Base-by-base conservation (phyloP, 2,888 invertebrate genomes). In the Muschampia plurimacula region DNA sequence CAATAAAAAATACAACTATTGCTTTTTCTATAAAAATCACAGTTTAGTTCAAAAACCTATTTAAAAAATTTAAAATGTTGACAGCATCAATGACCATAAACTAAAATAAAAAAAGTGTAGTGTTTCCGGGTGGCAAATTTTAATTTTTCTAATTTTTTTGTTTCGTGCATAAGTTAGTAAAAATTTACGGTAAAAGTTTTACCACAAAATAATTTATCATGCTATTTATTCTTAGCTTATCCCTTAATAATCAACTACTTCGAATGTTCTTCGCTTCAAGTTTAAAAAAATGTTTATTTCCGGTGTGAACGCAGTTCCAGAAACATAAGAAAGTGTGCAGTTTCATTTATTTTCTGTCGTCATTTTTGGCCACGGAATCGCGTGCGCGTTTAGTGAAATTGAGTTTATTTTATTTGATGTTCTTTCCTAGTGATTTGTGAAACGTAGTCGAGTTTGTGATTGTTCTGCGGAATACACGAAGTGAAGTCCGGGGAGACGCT, bases 261-360 rank as follows among this genome's bases (percentile, higher is more conserved):
- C 85, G 83, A 78, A 84, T 84, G 83, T 82, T 86, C 77, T 80
- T 80, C 82, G 82, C 83, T 84, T 86, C 83, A 79, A 84, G 83
- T 87, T 89, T 85, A 85, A 90, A 92, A 90, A 90, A 89, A 84
- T 86, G 80, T 76, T 84, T 82, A 84, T 86, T 92, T 94, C 94
- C 94, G 93, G 94, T 92, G 87, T 93, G 94, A 93, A 92, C 82
- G 80, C 87, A 91, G 93, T 89, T 89, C 86, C 83, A 89, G 89
- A 92, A 93, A 92, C 93, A 90, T 90, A 90, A 88, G 90, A 93
- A 93, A 93, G 93, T 93, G 89, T 86, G 83, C 82, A 87, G 88
- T 91, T 92, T 93, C 92, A 91, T 93, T 93, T 93, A 93, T 93
- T 93, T 94, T 94, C 91, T 90, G 89, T 91, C 91, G 91, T 93